Conservation (phyloP, 1,140 invertebrate species). For the Bradysia coprophila region DNA sequence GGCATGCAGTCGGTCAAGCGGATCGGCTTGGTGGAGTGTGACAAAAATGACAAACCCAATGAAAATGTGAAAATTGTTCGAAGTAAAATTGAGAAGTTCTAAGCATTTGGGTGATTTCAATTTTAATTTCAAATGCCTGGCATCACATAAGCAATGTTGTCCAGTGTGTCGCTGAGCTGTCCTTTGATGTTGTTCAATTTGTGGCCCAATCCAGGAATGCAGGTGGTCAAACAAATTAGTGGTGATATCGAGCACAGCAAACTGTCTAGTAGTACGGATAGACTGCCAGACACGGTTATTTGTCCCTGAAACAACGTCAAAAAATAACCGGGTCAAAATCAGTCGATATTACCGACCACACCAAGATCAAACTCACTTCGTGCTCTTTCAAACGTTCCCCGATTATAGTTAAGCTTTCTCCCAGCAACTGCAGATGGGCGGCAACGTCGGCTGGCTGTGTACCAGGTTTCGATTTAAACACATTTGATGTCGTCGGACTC, state of each 20-base stretch:
- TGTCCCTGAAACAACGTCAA: conserved; percentile 44
- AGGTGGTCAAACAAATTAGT: conserved; percentile 69
- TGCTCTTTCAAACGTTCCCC: conserved; percentile 83
- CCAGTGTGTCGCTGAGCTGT: conserved; percentile 59
- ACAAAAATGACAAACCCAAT: conserved; percentile 73
- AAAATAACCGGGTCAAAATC: conserved; percentile 3
- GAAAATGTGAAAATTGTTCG: conserved; percentile 80
- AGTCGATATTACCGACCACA: too few relatives aligned
- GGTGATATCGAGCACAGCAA: conserved; percentile 84
- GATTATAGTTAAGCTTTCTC: conserved; percentile 84
- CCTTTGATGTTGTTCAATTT: conserved; percentile 36
- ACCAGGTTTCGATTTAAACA: conserved; percentile 50
- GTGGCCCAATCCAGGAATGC: conserved; percentile 46
- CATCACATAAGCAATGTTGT: conserved; percentile 95
- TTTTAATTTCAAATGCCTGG: conserved; percentile 55
- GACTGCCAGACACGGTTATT: conserved; percentile 82
- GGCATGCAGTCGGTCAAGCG: conserved; percentile 84
- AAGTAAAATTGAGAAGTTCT: conserved; percentile 37
- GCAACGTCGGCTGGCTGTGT: conserved; percentile 80
- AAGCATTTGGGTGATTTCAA: conserved; percentile 3
- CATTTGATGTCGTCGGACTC: conserved; percentile 12
- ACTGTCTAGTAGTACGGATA: conserved; percentile 88
- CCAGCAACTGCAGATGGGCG: conserved; percentile 79
- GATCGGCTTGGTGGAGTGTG: conserved; percentile 84
- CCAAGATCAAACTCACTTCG: conserved; percentile 41